Base-by-base conservation (phyloP, 2,888 invertebrate genomes). In the Phania funesta region DNA sequence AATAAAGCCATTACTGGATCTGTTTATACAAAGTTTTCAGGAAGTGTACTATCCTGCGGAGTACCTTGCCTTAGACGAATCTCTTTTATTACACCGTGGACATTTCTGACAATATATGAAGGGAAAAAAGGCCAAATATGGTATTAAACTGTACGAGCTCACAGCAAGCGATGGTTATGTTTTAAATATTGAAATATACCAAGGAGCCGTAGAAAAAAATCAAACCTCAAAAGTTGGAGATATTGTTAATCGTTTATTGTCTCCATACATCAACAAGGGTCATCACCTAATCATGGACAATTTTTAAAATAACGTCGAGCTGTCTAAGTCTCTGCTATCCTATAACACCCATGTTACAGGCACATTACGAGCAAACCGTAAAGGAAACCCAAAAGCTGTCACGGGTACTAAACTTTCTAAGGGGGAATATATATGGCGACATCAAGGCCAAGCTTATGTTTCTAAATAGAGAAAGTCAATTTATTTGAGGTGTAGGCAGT, bases 231-330 rank as follows among this genome's bases (percentile, higher is more conserved):
- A 58, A 44, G 26, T 8, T 38, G 46, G 74, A 60, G 22, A 58
- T 60, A 41, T 56, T 29, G 48, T 60, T 74, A 38, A 74, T 58
- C 58, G 38, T 38, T 58, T 35, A 38, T 1, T 68, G 60, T 44
- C 58, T 24, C 56, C 68, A 16, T 77, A 68, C 54, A 16, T 56
- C 20, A 77, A 83, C n/a, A 79, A 75, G 54, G 79, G 75, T 52
- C 65, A 79, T 18, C 60, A 83, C 4, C 26, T 26, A 26, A 26
- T 26, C 6, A 26, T 26, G 26, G 26, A 26, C 26, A 26, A 79
- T 44, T 74, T 74, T 54, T 82, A 74, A 11, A 79, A 74, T 18
- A 79, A 56, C 46, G 41, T 29, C 29, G 29, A 29, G 4, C 29
- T 29, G 7, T 29, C 29, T 29, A 29, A 29, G 29, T 6, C 29